These are phyloP conservation scores for Anniella stebbinsi DNA, from an alignment of 2,797 vertebrate genomes.

Conservation along the genomic window DNA sequence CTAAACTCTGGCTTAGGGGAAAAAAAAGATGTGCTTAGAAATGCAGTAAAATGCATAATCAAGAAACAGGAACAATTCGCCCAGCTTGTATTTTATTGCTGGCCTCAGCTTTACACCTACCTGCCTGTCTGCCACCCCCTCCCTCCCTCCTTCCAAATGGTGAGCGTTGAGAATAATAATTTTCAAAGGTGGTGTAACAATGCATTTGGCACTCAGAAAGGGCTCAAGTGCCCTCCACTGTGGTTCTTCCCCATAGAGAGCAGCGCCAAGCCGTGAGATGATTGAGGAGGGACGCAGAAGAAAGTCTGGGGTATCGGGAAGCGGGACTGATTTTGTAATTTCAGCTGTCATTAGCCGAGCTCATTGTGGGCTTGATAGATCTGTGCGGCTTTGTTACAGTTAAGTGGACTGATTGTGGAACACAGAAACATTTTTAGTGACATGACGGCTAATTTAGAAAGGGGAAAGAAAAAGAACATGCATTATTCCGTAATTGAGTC, in stretches of 20 bases:
- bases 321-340: slow-evolving; percentile 68
- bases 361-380: slow-evolving; percentile 74
- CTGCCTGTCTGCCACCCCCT: neutral
- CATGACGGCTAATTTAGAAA: slow-evolving; percentile 75
- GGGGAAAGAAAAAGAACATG: slow-evolving; percentile 57
- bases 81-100: slow-evolving; percentile 66
- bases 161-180: slow-evolving; percentile 6
- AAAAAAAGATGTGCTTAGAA: slow-evolving; percentile 66
- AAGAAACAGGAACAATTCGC: slow-evolving; percentile 58
- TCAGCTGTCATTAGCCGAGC: slow-evolving; percentile 69
- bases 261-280: slow-evolving; percentile 22
- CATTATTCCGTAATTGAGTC: slow-evolving; percentile 74
- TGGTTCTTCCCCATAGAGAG: accelerated
- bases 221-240: neutral
- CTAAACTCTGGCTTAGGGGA: slow-evolving; percentile 35
- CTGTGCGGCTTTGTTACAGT: slow-evolving; percentile 73
- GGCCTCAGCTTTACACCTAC: slow-evolving; percentile 36
- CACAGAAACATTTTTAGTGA: slow-evolving; percentile 75
- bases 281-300: slow-evolving; percentile 10
- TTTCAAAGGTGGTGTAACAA: accelerated
- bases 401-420: slow-evolving; percentile 77
- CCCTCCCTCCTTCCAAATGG: slow-evolving; percentile 19
- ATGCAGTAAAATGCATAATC: slow-evolving; percentile 69
- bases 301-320: slow-evolving; percentile 59
- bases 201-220: neutral